A percentile compares a stretch with the other conserved stretches of the same genome.
These are phyloP conservation scores for Podilymbus podiceps DNA, from an alignment of 2,113 vertebrate species.

Conservation along the genomic window DNA sequence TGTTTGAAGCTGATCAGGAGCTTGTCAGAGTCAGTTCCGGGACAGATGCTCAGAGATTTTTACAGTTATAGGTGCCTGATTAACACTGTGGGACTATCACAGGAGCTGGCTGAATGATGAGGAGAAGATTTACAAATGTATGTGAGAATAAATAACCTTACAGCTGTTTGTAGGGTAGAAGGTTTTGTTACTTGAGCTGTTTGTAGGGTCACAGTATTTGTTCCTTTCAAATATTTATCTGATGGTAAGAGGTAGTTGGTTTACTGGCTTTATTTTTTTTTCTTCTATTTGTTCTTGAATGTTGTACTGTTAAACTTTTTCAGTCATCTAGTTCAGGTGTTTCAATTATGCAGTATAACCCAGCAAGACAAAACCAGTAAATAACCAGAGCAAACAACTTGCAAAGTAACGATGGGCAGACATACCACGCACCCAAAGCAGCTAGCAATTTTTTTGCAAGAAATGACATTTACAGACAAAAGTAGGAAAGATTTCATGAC, in stretches of 20 bases:
- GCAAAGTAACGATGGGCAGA: not conserved
- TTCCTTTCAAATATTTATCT: not conserved
- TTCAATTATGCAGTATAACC: not conserved
- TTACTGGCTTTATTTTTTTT: not conserved
- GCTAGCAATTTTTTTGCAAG: not conserved
- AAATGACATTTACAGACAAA: not conserved
- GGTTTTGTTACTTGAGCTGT: not conserved
- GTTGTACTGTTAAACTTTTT: not conserved
- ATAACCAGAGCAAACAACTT: not conserved
- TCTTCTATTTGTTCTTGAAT: not conserved
- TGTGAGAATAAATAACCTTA: not conserved
- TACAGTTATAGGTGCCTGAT: not conserved
- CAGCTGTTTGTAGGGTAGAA: not conserved
- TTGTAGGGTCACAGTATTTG: not conserved
- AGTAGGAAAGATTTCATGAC: not conserved
- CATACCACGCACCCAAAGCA: not conserved
- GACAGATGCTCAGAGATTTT: not conserved
- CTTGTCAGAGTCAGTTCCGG: not conserved
- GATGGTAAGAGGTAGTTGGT: not conserved
- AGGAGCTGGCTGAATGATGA: not conserved
- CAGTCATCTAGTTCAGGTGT: not conserved
- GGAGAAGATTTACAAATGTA: not conserved
- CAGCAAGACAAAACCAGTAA: not conserved
- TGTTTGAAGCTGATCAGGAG: not conserved
- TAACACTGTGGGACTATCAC: not conserved